phyloP scores from a whole-genome alignment of 2,797 vertebrate genomes.

The Alectoris magna region DNA sequence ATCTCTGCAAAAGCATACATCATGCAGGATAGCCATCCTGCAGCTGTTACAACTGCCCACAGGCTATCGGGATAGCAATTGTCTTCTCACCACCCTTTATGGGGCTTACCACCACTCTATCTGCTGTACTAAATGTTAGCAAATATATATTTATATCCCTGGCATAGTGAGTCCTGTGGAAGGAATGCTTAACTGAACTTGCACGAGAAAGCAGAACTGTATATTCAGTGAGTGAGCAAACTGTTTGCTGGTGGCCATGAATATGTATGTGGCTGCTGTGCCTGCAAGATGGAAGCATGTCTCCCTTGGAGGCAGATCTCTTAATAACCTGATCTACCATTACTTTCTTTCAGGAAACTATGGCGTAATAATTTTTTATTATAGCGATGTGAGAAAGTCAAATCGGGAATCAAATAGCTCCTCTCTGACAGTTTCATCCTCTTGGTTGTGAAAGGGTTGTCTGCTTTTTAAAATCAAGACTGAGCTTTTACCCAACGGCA shows the following conservation, averaged over 20 bases:
- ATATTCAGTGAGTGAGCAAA: conserved; percentile 72
- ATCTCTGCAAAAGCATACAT: background rate
- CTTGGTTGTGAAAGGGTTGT: background rate
- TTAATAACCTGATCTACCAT: conserved; percentile 7
- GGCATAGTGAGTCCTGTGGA: conserved; percentile 47
- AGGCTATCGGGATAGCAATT: conserved; percentile 25
- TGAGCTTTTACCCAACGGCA: background rate
- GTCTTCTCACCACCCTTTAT: conserved; percentile 6
- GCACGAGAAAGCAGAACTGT: conserved; percentile 75
- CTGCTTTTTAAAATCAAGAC: background rate
- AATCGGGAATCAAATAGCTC: background rate
- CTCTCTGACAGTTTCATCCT: background rate
- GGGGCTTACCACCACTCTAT: conserved; percentile 52
- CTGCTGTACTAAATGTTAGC: conserved; percentile 72
- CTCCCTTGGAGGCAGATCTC: conserved; percentile 13
- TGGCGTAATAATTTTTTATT: background rate
- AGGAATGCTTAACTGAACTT: conserved; percentile 74
- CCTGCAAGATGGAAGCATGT: conserved; percentile 43
- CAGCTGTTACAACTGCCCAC: conserved; percentile 42
- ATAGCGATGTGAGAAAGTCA: background rate
- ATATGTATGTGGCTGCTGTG: conserved; percentile 4
- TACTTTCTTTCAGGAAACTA: background rate
- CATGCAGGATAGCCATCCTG: background rate
- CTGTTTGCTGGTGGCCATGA: conserved; percentile 72
- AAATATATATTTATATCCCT: conserved; percentile 47